Conservation (phyloP, 37 sponge, comb jelly and placozoan species). For the Dysidea cf. avara region DNA sequence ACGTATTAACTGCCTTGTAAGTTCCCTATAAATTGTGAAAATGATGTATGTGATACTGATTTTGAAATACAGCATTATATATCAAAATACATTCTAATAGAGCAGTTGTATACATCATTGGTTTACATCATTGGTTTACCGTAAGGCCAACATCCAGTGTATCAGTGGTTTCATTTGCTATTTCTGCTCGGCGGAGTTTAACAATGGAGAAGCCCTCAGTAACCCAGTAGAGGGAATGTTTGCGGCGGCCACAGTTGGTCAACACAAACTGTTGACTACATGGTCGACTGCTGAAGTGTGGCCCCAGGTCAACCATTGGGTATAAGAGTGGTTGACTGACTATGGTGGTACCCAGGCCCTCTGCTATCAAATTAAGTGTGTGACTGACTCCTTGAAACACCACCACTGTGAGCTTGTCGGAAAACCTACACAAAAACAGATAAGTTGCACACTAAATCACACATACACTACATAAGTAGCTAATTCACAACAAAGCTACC, state of each 20-base stretch:
- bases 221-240: constrained; percentile 86
- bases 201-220: constrained; percentile 79
- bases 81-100: too few species aligned
- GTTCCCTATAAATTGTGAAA: too few species aligned
- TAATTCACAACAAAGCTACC: too few species aligned
- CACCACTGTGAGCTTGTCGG: constrained; percentile 80
- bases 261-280: constrained; percentile 70
- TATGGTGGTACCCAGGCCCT: constrained; percentile 90
- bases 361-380: constrained; percentile 71
- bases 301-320: constrained; percentile 86
- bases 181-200: constrained; percentile 61
- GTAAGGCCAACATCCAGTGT: constrained; percentile 24
- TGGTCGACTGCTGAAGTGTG: constrained; percentile 74
- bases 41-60: too few species aligned
- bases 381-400: constrained; percentile 70
- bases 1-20: too few species aligned
- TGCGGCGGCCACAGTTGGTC: constrained; percentile 67
- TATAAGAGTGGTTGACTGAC: constrained; percentile 78
- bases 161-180: constrained; percentile 32
- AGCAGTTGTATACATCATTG: too few species aligned
- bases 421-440: constrained; percentile 47
- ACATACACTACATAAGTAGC: too few species aligned
- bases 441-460: too few species aligned
- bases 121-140: constrained; percentile 28
- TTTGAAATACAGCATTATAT: too few species aligned